Evolutionary conservation across 2,888 invertebrate species (phyloP).

Genomic region (Oligia latruncula): DNA sequence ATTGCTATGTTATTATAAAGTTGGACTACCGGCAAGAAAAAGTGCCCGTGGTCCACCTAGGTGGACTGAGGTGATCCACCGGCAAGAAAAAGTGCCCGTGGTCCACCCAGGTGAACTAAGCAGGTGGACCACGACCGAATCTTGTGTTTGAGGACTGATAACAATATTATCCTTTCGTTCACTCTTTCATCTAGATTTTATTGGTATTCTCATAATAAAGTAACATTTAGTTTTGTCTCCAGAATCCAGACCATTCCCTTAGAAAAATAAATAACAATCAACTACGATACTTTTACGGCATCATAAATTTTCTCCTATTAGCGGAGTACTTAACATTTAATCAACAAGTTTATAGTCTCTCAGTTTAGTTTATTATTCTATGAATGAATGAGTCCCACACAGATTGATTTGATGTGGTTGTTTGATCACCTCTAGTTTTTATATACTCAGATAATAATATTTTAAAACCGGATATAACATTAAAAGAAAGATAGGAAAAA

Average conservation of each 20-base stretch:
- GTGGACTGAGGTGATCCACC: too few relatives aligned
- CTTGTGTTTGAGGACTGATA: neutral
- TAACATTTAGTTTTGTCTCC: neutral
- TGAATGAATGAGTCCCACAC: neutral
- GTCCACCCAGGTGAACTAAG: too few relatives aligned
- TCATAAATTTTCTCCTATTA: slow-evolving; percentile 40
- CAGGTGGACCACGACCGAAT: too few relatives aligned
- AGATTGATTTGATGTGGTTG: neutral
- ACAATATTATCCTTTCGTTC: too few relatives aligned
- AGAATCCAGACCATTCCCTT: slow-evolving; percentile 3
- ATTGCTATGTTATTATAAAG: too few relatives aligned
- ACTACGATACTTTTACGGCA: slow-evolving; percentile 38
- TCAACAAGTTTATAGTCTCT: slow-evolving; percentile 28
- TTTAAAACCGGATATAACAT: neutral
- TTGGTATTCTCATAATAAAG: neutral
- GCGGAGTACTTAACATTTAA: slow-evolving; percentile 35
- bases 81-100: too few relatives aligned
- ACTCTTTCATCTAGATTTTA: neutral
- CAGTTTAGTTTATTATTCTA: slow-evolving; percentile 16
- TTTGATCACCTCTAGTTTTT: neutral
- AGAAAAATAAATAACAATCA: slow-evolving; percentile 47
- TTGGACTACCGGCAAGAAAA: too few relatives aligned
- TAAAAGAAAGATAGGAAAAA: neutral
- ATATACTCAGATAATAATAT: neutral
- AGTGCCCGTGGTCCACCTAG: too few relatives aligned